Conservation (phyloP, 2,113 vertebrate species). For the Colossoma macropomum region DNA sequence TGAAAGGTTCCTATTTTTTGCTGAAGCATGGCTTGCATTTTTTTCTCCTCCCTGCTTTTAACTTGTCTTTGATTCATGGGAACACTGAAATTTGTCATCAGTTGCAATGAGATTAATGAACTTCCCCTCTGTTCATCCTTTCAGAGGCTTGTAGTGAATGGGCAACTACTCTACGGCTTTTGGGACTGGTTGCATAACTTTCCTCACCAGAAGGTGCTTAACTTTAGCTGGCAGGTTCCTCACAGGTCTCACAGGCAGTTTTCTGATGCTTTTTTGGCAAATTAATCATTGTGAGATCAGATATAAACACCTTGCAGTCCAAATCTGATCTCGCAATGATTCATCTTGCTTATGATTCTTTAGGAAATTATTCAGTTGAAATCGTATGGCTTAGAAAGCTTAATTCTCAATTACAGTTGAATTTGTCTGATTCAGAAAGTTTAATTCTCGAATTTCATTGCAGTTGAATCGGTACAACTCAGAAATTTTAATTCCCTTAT, state of each 20-base stretch:
- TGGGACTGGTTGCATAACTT: neutral
- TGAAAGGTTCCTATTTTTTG: slow-evolving; percentile 23
- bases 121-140: neutral
- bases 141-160: neutral
- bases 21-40: slow-evolving; percentile 7
- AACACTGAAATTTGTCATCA: slow-evolving; percentile 5
- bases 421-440: too few species aligned
- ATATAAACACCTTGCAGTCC: too few species aligned
- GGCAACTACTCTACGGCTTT: neutral
- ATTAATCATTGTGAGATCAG: neutral
- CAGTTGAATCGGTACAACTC: too few species aligned
- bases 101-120: neutral
- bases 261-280: neutral
- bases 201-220: neutral
- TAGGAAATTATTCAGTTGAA: too few species aligned
- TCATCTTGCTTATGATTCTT: too few species aligned
- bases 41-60: slow-evolving; percentile 22
- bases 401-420: too few species aligned
- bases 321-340: too few species aligned
- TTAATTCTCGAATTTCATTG: too few species aligned
- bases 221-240: neutral
- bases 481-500: too few species aligned
- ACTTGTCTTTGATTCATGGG: slow-evolving; percentile 39
- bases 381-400: too few species aligned
- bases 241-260: neutral